Evolutionary conservation across 2,888 invertebrate genomes (phyloP).

Genomic region (Drosophila trichaetosa): DNA sequence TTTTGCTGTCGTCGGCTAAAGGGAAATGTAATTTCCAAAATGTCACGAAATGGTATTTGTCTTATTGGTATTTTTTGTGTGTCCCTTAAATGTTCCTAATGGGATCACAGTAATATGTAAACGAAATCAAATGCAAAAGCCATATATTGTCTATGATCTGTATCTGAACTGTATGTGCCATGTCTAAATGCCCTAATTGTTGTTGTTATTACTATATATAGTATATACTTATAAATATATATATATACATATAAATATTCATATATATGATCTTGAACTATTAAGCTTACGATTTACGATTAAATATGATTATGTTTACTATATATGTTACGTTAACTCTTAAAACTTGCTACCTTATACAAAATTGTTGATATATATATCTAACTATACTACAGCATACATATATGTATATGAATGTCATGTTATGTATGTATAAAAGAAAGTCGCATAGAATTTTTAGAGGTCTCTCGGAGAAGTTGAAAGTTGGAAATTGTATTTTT

Average conservation of each 20-base stretch:
- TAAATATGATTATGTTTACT: constrained; percentile 43
- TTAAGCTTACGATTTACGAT: constrained; percentile 47
- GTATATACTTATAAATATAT: constrained; percentile 19
- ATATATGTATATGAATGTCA: constrained; percentile 42
- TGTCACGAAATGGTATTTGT: constrained; percentile 17
- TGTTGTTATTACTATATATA: constrained; percentile 55
- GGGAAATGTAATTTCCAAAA: constrained; percentile 68
- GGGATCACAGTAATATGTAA: constrained; percentile 43
- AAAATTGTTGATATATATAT: constrained; percentile 74
- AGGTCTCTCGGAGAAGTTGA: constrained; percentile 8
- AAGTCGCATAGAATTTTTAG: constrained; percentile 22
- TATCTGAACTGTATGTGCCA: constrained; percentile 79
- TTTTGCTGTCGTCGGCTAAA: constrained; percentile 21
- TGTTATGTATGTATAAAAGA: constrained; percentile 39
- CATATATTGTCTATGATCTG: constrained; percentile 44
- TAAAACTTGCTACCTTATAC: constrained; percentile 71
- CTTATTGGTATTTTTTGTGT: constrained; percentile 14
- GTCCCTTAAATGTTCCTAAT: constrained; percentile 17
- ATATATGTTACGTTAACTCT: constrained; percentile 63
- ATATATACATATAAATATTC: constrained; percentile 12
- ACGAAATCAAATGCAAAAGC: constrained; percentile 18
- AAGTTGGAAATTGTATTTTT: constrained; percentile 72
- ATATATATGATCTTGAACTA: constrained; percentile 49
- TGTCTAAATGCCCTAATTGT: constrained; percentile 72
- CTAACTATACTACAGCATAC: constrained; percentile 49